Conservation (phyloP, 2,888 invertebrate species). For the Ophion costatus region DNA sequence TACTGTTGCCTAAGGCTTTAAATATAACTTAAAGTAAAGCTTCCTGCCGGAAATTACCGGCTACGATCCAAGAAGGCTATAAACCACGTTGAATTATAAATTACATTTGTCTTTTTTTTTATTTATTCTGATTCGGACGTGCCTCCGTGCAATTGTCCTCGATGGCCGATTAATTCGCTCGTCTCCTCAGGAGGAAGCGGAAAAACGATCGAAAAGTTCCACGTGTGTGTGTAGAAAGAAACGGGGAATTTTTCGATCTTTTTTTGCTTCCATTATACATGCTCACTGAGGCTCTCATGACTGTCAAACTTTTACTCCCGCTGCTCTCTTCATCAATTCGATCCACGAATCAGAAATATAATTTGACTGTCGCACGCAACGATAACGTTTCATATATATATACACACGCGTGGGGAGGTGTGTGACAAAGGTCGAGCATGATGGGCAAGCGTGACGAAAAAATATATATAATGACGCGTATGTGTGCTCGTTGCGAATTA, state of each 20-base stretch:
- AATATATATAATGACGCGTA: slow-evolving; percentile 1
- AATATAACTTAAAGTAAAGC: neutral
- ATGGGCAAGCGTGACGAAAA: too few species aligned
- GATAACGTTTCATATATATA: neutral
- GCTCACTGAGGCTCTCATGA: neutral
- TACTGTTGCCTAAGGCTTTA: too few species aligned
- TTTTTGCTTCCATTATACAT: neutral
- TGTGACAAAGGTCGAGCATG: slow-evolving; percentile 32
- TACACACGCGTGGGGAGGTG: neutral
- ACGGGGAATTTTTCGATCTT: neutral
- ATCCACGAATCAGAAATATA: slow-evolving; percentile 47
- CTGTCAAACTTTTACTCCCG: neutral
- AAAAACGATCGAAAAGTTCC: neutral
- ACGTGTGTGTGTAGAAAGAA: neutral
- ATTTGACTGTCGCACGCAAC: slow-evolving; percentile 22
- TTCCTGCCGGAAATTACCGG: neutral
- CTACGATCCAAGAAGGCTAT: neutral
- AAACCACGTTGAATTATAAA: neutral
- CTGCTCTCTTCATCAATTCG: slow-evolving; percentile 43
- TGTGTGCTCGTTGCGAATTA: slow-evolving; percentile 3
- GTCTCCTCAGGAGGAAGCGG: neutral
- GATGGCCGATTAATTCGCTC: neutral
- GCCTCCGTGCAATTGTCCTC: neutral
- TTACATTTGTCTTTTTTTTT: neutral
- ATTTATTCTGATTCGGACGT: neutral